Evolutionary conservation across 1,140 invertebrate species (phyloP), one percentile per base, ranked within the genome.

Genomic region (Drosophila erecta): DNA sequence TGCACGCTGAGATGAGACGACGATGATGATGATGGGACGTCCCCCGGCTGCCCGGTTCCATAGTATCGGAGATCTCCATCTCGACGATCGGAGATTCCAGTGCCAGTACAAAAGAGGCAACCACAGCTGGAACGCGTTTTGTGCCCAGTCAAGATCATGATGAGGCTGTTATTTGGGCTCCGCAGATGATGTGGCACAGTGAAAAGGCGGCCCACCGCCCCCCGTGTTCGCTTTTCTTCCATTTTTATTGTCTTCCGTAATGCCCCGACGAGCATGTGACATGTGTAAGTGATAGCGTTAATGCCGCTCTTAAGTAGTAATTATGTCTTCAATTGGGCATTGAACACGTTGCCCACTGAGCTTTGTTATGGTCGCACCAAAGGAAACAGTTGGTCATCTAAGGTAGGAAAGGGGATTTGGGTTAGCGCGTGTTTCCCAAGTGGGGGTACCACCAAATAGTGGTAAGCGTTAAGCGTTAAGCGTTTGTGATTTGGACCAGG

Each of bases 241-340:
- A 14, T 47, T 65, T 70, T 81, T 70, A 89, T 87, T 87, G 84
- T 87, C 81, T 76, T 64, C 72, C 55, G 76, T 87, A 87, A 87
- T 87, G 83, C 71, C 53, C 53, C 76, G 84, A 87, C 75, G 60
- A 89, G 56, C 83, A 79, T 87, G 83, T 87, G 83, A 87, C 83
- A 87, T 87, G 83, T 87, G 83, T 87, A 87, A 87, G 83, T 87
- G 83, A 87, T 87, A 87, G 84, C 79, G 76, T 87, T 89, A 87
- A 87, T 87, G 83, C 83, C 59, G 84, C 79, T 72, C 81, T 87
- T 87, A 87, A 87, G 83, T 87, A 87, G 83, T 87, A 87, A 87
- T 87, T 87, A 89, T 86, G 77, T 65, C 84, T 76, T 83, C 83
- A 87, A 87, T 87, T 89, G 83, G 84, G 79, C 75, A 81, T 76